A percentile compares a stretch with the other conserved stretches of the same genome.
These are phyloP conservation scores for Ptychochromis oligacanthus DNA, from an alignment of 2,113 vertebrate species.

Conservation along the genomic window DNA sequence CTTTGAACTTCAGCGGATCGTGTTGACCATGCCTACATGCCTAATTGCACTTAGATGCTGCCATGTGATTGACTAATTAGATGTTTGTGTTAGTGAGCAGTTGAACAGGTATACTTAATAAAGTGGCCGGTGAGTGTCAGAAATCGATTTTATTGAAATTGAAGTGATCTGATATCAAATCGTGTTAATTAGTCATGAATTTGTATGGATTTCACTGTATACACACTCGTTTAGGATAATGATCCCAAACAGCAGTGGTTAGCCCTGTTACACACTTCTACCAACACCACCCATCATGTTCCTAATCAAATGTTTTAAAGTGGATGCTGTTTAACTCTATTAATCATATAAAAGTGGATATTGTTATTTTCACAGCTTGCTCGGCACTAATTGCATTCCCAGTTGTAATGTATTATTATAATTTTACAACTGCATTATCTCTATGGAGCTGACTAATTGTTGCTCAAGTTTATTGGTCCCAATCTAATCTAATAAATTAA, in stretches of 20 bases:
- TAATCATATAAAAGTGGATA: constrained; percentile 4
- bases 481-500: background rate
- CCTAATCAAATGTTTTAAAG: background rate
- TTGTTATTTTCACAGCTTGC: background rate
- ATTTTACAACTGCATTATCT: constrained; percentile 1
- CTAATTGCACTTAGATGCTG: background rate
- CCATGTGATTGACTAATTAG: background rate
- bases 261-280: background rate
- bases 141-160: background rate
- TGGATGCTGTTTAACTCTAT: background rate
- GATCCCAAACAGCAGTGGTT: background rate
- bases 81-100: background rate
- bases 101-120: background rate
- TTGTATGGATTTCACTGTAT: background rate
- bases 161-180: too few relatives aligned
- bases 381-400: constrained; percentile 4
- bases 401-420: background rate
- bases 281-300: background rate
- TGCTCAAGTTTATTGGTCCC: background rate
- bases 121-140: background rate
- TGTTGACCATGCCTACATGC: background rate
- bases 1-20: background rate
- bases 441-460: background rate
- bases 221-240: background rate
- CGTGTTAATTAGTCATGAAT: background rate